These are phyloP conservation scores for Argentina silus DNA, from an alignment of 2,797 vertebrate genomes.

Conservation along the genomic window DNA sequence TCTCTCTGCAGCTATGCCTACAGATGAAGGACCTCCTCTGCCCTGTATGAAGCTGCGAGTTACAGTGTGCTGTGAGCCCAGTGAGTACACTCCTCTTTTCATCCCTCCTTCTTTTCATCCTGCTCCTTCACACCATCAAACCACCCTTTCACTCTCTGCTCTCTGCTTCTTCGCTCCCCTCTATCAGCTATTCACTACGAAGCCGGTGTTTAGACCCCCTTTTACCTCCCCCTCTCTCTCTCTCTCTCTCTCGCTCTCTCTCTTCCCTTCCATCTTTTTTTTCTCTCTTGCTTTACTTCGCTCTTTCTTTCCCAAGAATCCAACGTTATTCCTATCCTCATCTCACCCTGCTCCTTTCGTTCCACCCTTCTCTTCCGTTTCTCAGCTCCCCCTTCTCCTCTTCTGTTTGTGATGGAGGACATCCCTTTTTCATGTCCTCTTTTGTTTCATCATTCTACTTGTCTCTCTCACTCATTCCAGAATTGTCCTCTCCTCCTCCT, in stretches of 20 bases:
- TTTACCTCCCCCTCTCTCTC: not conserved
- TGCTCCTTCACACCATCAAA: slow-evolving; percentile 23
- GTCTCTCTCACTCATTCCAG: slow-evolving; percentile 2
- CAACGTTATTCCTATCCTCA: not conserved
- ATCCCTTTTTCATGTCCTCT: not conserved
- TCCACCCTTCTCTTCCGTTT: not conserved
- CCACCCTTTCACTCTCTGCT: slow-evolving; percentile 3
- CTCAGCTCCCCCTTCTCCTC: not conserved
- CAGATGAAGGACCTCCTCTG: not conserved
- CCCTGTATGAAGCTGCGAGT: slow-evolving; percentile 17
- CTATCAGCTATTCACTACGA: slow-evolving; percentile 17
- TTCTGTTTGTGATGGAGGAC: not conserved
- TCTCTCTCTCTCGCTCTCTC: slow-evolving; percentile 12
- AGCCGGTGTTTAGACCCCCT: not conserved
- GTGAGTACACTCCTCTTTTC: slow-evolving; percentile 2
- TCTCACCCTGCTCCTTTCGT: not conserved
- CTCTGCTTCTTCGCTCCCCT: not conserved
- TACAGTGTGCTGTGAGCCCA: slow-evolving; percentile 1
- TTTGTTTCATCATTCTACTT: slow-evolving; percentile 3
- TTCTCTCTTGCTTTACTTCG: no score
- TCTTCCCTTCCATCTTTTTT: not conserved
- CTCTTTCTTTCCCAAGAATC: not conserved
- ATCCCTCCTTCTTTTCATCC: slow-evolving; percentile 12
- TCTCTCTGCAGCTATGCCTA: not conserved
- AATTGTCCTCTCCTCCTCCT: not conserved